Evolutionary conservation across 92 coral and sea anemone species (phyloP), one percentile per base, ranked within the genome.

Genomic region (Palythoa heliodiscus): DNA sequence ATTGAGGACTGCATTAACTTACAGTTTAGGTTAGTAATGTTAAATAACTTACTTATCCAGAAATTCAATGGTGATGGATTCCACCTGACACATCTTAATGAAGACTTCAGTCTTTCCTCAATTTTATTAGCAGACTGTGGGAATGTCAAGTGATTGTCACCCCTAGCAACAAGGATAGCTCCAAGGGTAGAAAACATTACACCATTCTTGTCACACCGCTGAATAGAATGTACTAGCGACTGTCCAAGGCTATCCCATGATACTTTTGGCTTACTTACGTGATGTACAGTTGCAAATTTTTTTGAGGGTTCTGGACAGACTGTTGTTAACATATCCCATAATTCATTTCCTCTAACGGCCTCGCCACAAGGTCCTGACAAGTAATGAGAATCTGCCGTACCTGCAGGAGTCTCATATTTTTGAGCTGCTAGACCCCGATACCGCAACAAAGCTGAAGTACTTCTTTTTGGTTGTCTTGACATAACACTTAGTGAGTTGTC

Each of bases 241-340:
- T 92, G 95, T 17, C 89, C 71, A 4, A 94, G 90, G 16, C 88
- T 78, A 77, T 94, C 95, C 98, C 98, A 94, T 9, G 93, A 90
- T 48, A 90, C 93, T 72, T 90, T 92, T 8, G 91, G 37, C 76
- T 92, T 94, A 22, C 86, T 61, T 37, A 88, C 75, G 72, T 92
- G 95, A 84, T 94, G 95, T 29, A 92, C 73, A 17, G 98, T 88
- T 19, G 93, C 91, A 90, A 94, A 94, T 82, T 94, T 94, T 82
- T 90, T 92, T 9, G 93, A 88, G 69, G 98, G 95, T 55, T 94
- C 95, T 12, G 98, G 89, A 29, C 98, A 94, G 70, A 94, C 83
- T 66, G 98, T 87, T 47, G 92, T 87, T 29, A 94, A 81, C 93
- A 94, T 94, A 81, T 94, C 98, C 98, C 98, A 94, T 54, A 95